Conservation (phyloP, 2,888 invertebrate species). For the Agrenia bidenticulata region DNA sequence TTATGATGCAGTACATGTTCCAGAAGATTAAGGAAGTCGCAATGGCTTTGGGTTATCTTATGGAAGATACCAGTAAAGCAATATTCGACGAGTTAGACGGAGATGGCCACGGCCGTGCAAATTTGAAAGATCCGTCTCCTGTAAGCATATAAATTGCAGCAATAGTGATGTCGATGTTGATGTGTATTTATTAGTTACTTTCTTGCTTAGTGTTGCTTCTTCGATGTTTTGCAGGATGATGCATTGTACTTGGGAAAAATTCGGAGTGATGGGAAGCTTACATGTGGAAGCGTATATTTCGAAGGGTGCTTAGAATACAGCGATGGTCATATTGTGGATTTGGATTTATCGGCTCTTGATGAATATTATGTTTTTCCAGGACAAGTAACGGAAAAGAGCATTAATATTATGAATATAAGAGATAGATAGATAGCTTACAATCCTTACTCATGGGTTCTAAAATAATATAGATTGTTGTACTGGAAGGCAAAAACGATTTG, state of each 20-base stretch:
- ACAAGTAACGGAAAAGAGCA: too few species aligned
- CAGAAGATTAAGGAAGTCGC: slow-evolving; percentile 59
- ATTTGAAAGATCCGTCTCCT: slow-evolving; percentile 55
- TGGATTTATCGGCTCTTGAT: slow-evolving; percentile 61
- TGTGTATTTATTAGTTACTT: too few species aligned
- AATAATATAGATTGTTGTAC: slow-evolving; percentile 67
- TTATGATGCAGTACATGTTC: slow-evolving; percentile 59
- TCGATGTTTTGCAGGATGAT: slow-evolving; percentile 55
- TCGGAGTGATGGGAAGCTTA: slow-evolving; percentile 72
- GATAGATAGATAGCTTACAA: too few species aligned
- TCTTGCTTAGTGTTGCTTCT: too few species aligned
- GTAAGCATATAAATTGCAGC: slow-evolving; percentile 54
- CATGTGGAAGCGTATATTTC: slow-evolving; percentile 68
- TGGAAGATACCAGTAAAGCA: slow-evolving; percentile 55
- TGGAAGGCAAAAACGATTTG: slow-evolving; percentile 71
- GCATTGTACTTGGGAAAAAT: slow-evolving; percentile 69
- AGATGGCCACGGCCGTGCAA: slow-evolving; percentile 53
- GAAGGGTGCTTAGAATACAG: slow-evolving; percentile 64
- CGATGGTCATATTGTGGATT: slow-evolving; percentile 55
- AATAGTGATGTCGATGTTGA: too few species aligned
- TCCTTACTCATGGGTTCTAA: too few species aligned
- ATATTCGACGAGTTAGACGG: slow-evolving; percentile 53
- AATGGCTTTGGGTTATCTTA: slow-evolving; percentile 57
- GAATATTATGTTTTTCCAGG: slow-evolving; percentile 75
- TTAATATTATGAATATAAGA: too few species aligned